A percentile compares a stretch with the other conserved stretches of the same genome.
Evolutionary conservation across 2,888 invertebrate genomes (phyloP).

Genomic region (Coronaproctus castanopsis): DNA sequence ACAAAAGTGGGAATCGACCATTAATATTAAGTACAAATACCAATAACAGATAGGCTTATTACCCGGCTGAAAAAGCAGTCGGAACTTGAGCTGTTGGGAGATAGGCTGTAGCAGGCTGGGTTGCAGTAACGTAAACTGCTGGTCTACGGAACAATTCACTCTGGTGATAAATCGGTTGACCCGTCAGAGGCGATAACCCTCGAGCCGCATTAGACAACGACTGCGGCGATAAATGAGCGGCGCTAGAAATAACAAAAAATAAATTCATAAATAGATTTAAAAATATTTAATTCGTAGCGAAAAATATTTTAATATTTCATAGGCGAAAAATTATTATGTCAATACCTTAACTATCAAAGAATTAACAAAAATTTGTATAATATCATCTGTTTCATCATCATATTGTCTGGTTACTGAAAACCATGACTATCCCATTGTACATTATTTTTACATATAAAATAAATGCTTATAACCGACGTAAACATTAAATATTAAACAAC

Average conservation of each 20-base stretch:
- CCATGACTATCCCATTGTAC: too few relatives aligned
- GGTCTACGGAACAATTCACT: conserved; percentile 39
- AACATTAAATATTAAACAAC: too few relatives aligned
- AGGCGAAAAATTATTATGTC: conserved; percentile 1
- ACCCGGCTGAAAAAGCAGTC: conserved; percentile 26
- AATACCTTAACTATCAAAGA: neutral
- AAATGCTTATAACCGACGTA: too few relatives aligned
- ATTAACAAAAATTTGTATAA: too few relatives aligned
- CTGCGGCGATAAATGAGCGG: conserved; percentile 32
- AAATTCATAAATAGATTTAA: conserved; percentile 4
- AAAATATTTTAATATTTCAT: neutral
- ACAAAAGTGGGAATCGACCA: too few relatives aligned
- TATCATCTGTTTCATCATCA: neutral
- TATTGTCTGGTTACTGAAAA: too few relatives aligned
- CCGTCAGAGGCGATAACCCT: conserved; percentile 27
- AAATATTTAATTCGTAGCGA: neutral
- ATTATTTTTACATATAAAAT: too few relatives aligned
- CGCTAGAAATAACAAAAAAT: conserved; percentile 16
- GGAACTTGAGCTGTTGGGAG: conserved; percentile 34
- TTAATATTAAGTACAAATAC: too few relatives aligned
- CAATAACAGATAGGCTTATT: too few relatives aligned
- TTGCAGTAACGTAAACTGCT: conserved; percentile 46
- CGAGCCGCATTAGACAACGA: conserved; percentile 24
- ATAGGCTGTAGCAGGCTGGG: conserved; percentile 30
- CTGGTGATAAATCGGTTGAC: conserved; percentile 41